Conservation (phyloP, 1,140 invertebrate species). For the Drosophila bocqueti region DNA sequence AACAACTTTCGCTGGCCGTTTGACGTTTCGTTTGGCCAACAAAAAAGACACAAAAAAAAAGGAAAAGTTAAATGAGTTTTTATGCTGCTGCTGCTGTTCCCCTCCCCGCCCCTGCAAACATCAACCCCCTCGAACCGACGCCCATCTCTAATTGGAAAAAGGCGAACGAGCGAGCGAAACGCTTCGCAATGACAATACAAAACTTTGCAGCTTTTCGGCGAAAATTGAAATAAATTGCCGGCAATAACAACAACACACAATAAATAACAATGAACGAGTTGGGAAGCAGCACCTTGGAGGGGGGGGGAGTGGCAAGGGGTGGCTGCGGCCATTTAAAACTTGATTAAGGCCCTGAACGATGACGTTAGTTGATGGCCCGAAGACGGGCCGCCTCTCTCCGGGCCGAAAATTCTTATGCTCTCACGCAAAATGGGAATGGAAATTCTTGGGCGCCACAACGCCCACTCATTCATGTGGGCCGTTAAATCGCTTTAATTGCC, state of each 20-base stretch:
- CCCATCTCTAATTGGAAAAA: conserved; percentile 78
- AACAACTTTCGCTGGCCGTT: conserved; percentile 66
- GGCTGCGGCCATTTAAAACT: conserved; percentile 71
- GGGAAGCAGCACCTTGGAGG: conserved; percentile 54
- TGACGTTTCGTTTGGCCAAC: conserved; percentile 68
- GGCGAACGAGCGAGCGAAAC: conserved; percentile 45
- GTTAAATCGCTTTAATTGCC: conserved; percentile 83
- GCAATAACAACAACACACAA: conserved; percentile 78
- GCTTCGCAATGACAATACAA: conserved; percentile 78
- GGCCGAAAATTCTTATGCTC: conserved; percentile 25
- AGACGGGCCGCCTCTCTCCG: neutral
- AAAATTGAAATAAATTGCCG: conserved; percentile 84
- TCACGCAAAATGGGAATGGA: conserved; percentile 30
- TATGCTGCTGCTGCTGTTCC: conserved; percentile 43
- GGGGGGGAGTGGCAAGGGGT: neutral
- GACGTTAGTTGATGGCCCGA: conserved; percentile 28
- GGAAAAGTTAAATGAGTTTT: conserved; percentile 82
- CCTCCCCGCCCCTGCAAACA: neutral
- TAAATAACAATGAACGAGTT: conserved; percentile 83
- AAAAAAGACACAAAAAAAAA: neutral
- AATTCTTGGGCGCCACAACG: conserved; percentile 13
- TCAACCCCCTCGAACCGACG: neutral
- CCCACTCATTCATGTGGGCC: conserved; percentile 59
- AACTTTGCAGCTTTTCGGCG: conserved; percentile 65
- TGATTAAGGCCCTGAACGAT: conserved; percentile 70